These are phyloP conservation scores for Chionomys nivalis DNA, from an alignment of 2,113 vertebrate species.

Conservation along the genomic window DNA sequence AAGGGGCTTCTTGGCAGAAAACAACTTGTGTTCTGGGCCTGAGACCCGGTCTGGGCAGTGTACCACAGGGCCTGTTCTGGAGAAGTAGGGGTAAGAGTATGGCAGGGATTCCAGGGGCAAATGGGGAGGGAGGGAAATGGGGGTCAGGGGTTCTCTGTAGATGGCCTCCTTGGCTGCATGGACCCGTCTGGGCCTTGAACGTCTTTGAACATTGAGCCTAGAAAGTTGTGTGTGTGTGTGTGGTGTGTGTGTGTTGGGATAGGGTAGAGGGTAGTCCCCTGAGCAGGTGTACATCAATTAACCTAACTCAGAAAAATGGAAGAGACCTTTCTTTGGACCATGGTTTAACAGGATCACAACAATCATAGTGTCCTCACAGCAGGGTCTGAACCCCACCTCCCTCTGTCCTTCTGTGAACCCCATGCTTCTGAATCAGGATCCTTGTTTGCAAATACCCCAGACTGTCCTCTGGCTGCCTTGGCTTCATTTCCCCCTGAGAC, in stretches of 20 bases:
- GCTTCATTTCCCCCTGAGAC: not conserved
- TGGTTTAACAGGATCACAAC: not conserved
- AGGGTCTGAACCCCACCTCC: not conserved
- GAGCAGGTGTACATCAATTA: not conserved
- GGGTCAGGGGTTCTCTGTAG: not conserved
- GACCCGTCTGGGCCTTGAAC: not conserved
- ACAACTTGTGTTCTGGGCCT: not conserved
- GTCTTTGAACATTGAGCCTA: not conserved
- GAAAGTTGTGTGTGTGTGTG: not conserved
- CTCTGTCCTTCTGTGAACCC: not conserved
- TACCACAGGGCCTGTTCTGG: no score
- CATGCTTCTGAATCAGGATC: not conserved
- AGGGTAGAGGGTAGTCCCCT: not conserved
- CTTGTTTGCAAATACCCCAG: rapidly evolving
- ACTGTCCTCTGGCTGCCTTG: not conserved
- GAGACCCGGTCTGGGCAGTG: no score
- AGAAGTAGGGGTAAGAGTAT: rapidly evolving
- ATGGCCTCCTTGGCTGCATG: not conserved
- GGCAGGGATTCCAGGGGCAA: not conserved
- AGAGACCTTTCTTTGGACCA: not conserved
- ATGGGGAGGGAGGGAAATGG: not conserved
- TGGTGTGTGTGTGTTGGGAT: not conserved
- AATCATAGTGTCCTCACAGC: not conserved
- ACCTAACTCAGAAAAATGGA: not conserved
- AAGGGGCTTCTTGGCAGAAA: not conserved